A percentile compares a stretch with the other conserved stretches of the same genome.
Evolutionary conservation across 2,113 vertebrate species (phyloP).

Genomic region (Misgurnus anguillicaudatus): DNA sequence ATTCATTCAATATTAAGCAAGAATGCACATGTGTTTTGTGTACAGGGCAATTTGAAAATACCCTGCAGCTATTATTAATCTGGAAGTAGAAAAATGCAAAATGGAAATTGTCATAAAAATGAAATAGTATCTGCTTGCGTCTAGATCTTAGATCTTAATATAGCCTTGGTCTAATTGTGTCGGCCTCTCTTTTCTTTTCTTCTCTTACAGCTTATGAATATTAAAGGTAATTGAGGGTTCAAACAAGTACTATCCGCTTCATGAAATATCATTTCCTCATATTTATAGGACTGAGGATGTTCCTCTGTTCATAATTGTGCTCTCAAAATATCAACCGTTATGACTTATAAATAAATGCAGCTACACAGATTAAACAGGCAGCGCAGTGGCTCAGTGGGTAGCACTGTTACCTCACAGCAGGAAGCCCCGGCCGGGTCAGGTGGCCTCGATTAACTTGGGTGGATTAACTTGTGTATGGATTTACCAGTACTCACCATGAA

Average conservation of each 20-base stretch:
- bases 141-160: slow-evolving; percentile 30
- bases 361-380: neutral
- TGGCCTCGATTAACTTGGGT: too few species aligned
- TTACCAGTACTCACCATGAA: too few species aligned
- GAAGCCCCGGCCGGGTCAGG: too few species aligned
- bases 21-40: neutral
- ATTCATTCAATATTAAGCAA: too few species aligned
- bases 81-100: neutral
- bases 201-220: slow-evolving; percentile 19
- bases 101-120: slow-evolving; percentile 2
- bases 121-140: slow-evolving; percentile 15
- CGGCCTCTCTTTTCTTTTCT: slow-evolving; percentile 18
- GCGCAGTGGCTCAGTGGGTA: too few species aligned
- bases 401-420: too few species aligned
- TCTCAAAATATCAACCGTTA: neutral
- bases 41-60: neutral
- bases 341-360: neutral
- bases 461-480: too few species aligned
- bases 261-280: slow-evolving; percentile 23
- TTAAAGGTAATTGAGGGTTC: slow-evolving; percentile 39
- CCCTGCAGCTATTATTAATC: neutral
- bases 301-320: neutral
- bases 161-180: slow-evolving; percentile 36
- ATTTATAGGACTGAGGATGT: neutral
- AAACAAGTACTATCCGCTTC: neutral